Base-by-base conservation (phyloP, 64 coral and sea anemone species). In the Montipora sp. region DNA sequence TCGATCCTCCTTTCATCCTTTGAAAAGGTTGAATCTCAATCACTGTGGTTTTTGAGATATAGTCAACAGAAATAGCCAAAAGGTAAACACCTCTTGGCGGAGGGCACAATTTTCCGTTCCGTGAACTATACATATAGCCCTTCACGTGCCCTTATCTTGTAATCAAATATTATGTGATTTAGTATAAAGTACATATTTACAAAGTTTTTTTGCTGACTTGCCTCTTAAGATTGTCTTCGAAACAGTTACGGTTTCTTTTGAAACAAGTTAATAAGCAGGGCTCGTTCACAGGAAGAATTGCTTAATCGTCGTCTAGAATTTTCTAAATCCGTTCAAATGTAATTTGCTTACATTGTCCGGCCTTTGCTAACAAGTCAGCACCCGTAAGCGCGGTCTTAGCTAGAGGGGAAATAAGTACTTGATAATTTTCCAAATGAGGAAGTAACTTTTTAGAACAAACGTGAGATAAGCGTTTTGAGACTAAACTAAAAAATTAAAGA, bases 181-280 rank as follows among this genome's bases (percentile, higher is more conserved):
- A 82, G 45, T 71, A 71, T 71, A 84, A 63, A 84, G 82, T 84
- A 84, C 82, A 84, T 84, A 84, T 84, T 84, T 84, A 84, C 82
- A 84, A 84, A 84, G 61, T 84, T 84, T 71, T 36, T 49, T 13
- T 18, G 44, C 82, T 11, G 45, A 66, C 45, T 46, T 83, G 59
- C 67, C 82, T 49, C 36, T 48, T 22, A 14, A 69, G 65, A 71
- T 19, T 71, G 44, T 84, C 47, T 46, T 84, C 61, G 82, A 20
- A 71, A 84, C 60, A 72, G 61, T 84, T 84, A 12, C 65, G 46
- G 3, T 71, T 15, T 48, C 7, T 13, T 1, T 45, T 13, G 36
- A 9, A 7, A 67, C 9, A 46, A 67, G 6, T 21, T 69, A 84
- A 50, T 5, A 3, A 21, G n/a, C 11, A 19, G 7, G 4, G 21